Conservation (phyloP, 2,888 invertebrate species). For the Synergus gifuensis region DNA sequence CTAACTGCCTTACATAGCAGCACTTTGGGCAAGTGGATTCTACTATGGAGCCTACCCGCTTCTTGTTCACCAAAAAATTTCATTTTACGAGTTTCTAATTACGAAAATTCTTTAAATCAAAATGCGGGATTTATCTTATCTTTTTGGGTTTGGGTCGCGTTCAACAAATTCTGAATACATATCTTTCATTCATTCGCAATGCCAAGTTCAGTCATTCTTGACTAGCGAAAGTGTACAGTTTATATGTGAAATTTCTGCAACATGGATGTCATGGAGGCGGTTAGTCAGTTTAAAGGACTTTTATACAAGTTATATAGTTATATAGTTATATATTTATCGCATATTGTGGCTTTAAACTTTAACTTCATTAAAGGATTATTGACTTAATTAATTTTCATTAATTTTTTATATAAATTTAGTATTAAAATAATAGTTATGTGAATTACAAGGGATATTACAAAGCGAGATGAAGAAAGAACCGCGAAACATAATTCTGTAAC, state of each 20-base stretch:
- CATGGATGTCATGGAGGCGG: background rate
- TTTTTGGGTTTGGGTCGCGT: background rate
- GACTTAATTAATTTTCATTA: no score
- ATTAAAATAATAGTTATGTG: no score
- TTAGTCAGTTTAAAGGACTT: background rate
- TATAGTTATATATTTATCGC: no score
- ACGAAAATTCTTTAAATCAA: background rate
- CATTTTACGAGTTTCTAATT: background rate
- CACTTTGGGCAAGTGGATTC: no score
- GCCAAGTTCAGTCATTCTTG: conserved; percentile 3
- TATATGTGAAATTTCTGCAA: background rate
- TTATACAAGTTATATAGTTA: background rate
- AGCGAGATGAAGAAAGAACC: no score
- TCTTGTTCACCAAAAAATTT: background rate
- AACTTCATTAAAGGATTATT: no score
- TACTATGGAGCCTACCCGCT: background rate
- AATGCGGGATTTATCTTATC: conserved; percentile 9
- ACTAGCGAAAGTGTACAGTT: background rate
- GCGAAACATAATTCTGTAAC: background rate
- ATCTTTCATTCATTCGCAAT: background rate
- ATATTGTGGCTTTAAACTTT: no score
- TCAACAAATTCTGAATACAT: background rate
- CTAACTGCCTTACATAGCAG: background rate
- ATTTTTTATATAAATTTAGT: no score
- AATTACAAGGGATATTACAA: no score